These are phyloP conservation scores for Myodes glareolus DNA, from an alignment of 2,113 vertebrate genomes.

Conservation along the genomic window DNA sequence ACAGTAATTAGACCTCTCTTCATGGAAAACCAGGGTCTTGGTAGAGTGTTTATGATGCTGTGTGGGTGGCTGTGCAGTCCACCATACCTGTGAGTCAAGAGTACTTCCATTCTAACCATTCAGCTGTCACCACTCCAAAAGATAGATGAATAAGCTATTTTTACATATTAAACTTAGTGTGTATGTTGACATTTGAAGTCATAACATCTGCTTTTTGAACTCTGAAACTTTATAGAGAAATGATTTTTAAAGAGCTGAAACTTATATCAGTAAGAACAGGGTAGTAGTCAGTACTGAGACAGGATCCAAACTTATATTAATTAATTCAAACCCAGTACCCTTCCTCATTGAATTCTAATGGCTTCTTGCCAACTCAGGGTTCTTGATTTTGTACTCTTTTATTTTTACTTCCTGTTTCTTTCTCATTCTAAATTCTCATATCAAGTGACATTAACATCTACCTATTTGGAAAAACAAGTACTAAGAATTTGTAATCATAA, in stretches of 20 bases:
- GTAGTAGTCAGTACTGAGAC: not conserved
- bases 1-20: not conserved
- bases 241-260: not conserved
- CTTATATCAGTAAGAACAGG: not conserved
- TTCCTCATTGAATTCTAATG: not conserved
- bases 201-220: not conserved
- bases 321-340: not conserved
- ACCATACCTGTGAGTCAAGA: not conserved
- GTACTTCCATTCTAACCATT: not conserved
- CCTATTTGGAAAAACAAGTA: not conserved
- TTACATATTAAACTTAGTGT: not conserved
- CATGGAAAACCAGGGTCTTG: not conserved
- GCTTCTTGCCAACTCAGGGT: not conserved
- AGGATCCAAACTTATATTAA: not conserved
- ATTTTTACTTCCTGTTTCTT: not conserved
- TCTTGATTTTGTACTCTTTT: not conserved
- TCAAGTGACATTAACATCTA: not conserved
- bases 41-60: not conserved
- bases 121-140: not conserved
- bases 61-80: not conserved
- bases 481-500: not conserved
- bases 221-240: too few species aligned
- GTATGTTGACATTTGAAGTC: not conserved
- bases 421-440: not conserved
- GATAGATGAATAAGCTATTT: not conserved